phyloP scores from a whole-genome alignment of 2,113 vertebrate species.

The Heteronetta atricapilla region DNA sequence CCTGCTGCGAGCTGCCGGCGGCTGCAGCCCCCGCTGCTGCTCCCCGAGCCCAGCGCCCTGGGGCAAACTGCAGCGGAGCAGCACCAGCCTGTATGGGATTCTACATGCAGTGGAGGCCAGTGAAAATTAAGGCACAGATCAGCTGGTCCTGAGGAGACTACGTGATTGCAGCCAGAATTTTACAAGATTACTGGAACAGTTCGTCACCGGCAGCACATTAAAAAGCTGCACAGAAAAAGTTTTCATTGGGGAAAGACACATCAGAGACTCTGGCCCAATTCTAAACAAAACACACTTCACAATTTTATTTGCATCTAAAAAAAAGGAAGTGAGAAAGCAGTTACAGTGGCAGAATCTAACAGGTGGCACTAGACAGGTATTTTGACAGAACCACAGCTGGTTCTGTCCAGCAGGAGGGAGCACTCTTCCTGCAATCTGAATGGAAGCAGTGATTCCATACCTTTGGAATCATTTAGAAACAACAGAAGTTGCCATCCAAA shows the following conservation, averaged over 20 bases:
- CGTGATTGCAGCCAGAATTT: neutral
- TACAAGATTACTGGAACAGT: neutral
- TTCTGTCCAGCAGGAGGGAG: neutral
- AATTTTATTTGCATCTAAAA: neutral
- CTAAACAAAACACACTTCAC: neutral
- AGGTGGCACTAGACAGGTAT: neutral
- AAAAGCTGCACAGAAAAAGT: neutral
- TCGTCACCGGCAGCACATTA: accelerated
- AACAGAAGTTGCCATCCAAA: neutral
- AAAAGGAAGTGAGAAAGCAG: neutral
- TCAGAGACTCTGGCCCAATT: neutral
- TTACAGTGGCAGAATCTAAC: neutral
- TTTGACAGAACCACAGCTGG: neutral
- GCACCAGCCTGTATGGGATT: neutral
- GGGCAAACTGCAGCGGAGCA: neutral
- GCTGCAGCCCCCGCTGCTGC: neutral
- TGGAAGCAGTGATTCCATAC: neutral
- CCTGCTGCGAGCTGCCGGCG: neutral
- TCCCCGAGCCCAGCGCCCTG: accelerated
- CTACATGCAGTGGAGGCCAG: accelerated
- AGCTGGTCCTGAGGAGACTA: neutral
- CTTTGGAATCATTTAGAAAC: neutral
- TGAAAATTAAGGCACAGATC: neutral
- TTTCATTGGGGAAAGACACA: neutral
- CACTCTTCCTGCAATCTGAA: neutral